A percentile compares a stretch with the other conserved stretches of the same genome.
phyloP scores from a whole-genome alignment of 2,888 invertebrate species.

The Pycnomerus fuliginosus region DNA sequence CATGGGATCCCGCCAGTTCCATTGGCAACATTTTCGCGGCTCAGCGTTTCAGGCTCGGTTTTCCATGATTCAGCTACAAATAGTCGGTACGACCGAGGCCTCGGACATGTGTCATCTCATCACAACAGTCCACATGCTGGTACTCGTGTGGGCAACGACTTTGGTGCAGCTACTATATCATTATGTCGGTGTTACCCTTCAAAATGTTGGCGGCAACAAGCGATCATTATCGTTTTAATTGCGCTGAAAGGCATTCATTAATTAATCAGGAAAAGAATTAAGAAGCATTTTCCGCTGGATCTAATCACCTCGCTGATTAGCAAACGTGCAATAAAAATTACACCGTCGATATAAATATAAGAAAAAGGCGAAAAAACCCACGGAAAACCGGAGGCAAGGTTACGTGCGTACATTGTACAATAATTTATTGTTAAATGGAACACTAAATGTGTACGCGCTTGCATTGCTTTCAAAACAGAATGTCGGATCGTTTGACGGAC shows the following conservation, averaged over 20 bases:
- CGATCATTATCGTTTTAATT: conserved; percentile 8
- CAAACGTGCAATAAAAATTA: conserved; percentile 10
- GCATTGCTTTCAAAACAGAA: conserved; percentile 28
- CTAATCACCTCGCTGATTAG: conserved; percentile 5
- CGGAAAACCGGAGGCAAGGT: conserved; percentile 22
- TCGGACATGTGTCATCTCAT: no score
- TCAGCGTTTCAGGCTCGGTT: no score
- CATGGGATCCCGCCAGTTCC: no score
- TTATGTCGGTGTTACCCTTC: neutral
- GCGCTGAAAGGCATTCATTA: conserved; percentile 7
- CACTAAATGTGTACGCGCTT: conserved; percentile 25
- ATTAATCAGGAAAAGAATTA: conserved; percentile 7
- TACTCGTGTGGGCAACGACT: no score
- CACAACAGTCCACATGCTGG: no score
- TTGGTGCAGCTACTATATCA: no score
- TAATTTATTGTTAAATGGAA: conserved; percentile 28
- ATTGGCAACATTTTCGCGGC: no score
- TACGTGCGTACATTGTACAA: conserved; percentile 24
- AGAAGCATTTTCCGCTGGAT: neutral
- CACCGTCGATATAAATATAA: conserved; percentile 10
- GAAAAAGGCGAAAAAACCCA: conserved; percentile 6
- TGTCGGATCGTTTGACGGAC: conserved; percentile 14
- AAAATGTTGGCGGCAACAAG: neutral
- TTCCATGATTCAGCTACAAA: no score
- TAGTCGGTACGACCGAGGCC: no score